Base-by-base conservation (phyloP, 2,888 invertebrate genomes). In the Philopedon plagiatum region DNA sequence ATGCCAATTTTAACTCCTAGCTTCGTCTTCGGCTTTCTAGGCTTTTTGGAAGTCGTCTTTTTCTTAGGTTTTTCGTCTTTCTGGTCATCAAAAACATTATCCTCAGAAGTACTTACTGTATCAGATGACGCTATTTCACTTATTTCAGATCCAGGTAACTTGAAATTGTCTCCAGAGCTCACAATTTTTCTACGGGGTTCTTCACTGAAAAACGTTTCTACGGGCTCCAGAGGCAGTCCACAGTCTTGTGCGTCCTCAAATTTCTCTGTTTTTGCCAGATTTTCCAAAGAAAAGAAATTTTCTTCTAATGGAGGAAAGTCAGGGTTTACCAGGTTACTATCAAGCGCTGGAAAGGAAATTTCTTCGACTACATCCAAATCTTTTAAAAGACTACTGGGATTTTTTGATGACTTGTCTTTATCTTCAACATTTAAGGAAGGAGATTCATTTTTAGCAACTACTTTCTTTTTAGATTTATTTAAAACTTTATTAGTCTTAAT, bases 1-100 rank as follows among this genome's bases (percentile, higher is more conserved):
- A 37, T 75, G 41, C 77, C 78, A 65, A 86, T 83, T 65, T 85
- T 82, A 7, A 85, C 82, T 7, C 86, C 86, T 21, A 86, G 76
- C 76, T 86, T 86, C 0, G 83, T 66, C 78, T 85, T 86, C 0
- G 85, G 84, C 77, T 85, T 86, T 32, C 84, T 78, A 2, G 78
- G 75, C 60, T 83, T 84, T 61, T 83, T 83, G 0, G 76, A 34
- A 4, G 79, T n/a, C 8, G 62, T 61, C 69, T 78, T 80, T 37
- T 80, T 80, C 46, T 70, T 75, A 18, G 5, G 15, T 9, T 5
- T 26, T n/a, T 46, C 34, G 8, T 44, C 49, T 21, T 58, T 57
- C n/a, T 76, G 74, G 54, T 81, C 79, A 39, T 78, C 78, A 11
- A 75, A 57, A 15, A 71, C 72, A 44, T 77, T 76, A 13, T 76